Conservation (phyloP, 2,113 vertebrate species). For the Coregonus clupeaformis region DNA sequence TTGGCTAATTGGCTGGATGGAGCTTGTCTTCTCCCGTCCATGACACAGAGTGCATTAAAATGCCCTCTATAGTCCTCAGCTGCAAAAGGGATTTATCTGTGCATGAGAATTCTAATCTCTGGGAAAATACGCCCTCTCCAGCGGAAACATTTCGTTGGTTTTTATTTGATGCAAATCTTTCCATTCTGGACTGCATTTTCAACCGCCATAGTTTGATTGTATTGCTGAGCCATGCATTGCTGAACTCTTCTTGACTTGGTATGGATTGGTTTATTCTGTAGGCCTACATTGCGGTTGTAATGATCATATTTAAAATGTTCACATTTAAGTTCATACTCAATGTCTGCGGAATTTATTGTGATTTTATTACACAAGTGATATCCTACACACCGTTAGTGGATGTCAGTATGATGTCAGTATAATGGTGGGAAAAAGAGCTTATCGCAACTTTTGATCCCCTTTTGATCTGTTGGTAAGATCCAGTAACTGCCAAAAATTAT, state of each 20-base stretch:
- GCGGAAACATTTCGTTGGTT: conserved; percentile 6
- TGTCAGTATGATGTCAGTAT: not conserved
- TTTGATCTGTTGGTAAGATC: too few relatives aligned
- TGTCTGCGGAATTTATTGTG: too few relatives aligned
- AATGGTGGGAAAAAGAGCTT: conserved; percentile 1
- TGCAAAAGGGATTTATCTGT: not conserved
- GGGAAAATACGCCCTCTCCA: conserved; percentile 12
- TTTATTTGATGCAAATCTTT: conserved; percentile 7
- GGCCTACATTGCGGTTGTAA: not conserved
- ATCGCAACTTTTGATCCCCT: too few relatives aligned
- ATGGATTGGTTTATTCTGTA: not conserved
- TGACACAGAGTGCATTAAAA: not conserved
- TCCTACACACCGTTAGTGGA: too few relatives aligned
- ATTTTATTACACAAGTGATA: too few relatives aligned
- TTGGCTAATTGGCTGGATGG: not conserved
- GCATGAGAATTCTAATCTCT: conserved; percentile 8
- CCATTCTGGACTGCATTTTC: conserved; percentile 12
- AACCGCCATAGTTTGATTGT: not conserved
- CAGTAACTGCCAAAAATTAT: too few relatives aligned
- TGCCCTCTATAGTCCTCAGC: not conserved
- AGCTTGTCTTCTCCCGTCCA: not conserved
- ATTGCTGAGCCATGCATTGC: not conserved
- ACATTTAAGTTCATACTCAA: too few relatives aligned
- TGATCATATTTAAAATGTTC: too few relatives aligned
- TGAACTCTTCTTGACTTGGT: not conserved